Percentiles rank a stretch among this genome's conserved stretches.
phyloP scores from a whole-genome alignment of 2,888 invertebrate genomes.

The Pristionchus maxplancki region DNA sequence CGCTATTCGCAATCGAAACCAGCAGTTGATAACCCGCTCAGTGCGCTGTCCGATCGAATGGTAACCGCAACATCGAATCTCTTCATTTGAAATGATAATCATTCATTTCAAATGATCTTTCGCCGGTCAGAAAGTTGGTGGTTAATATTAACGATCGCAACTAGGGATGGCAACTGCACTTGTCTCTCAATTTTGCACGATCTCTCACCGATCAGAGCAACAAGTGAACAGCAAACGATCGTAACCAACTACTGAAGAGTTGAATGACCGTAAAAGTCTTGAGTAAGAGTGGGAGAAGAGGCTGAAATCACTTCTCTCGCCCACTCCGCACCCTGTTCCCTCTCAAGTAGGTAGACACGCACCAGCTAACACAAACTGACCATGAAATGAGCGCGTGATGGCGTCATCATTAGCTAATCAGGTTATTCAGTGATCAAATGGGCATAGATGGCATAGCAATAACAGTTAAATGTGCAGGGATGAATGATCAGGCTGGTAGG shows the following conservation, averaged over 20 bases:
- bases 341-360: slow-evolving; percentile 28
- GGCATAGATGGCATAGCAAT: background rate
- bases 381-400: background rate
- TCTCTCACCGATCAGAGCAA: background rate
- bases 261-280: slow-evolving; percentile 43
- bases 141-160: background rate
- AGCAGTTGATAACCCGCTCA: background rate
- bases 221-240: background rate
- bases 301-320: background rate
- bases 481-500: background rate
- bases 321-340: background rate
- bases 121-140: background rate
- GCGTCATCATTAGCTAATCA: slow-evolving; percentile 15
- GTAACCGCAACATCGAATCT: background rate
- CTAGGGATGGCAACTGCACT: too few relatives aligned
- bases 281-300: background rate
- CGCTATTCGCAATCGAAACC: background rate
- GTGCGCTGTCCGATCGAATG: background rate
- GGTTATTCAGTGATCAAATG: background rate
- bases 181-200: background rate
- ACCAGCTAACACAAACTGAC: background rate
- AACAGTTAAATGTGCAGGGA: background rate
- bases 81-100: background rate
- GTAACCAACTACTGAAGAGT: background rate
- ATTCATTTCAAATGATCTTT: background rate